Evolutionary conservation across 1,140 invertebrate genomes (phyloP).

Genomic region (Bombus confusus): DNA sequence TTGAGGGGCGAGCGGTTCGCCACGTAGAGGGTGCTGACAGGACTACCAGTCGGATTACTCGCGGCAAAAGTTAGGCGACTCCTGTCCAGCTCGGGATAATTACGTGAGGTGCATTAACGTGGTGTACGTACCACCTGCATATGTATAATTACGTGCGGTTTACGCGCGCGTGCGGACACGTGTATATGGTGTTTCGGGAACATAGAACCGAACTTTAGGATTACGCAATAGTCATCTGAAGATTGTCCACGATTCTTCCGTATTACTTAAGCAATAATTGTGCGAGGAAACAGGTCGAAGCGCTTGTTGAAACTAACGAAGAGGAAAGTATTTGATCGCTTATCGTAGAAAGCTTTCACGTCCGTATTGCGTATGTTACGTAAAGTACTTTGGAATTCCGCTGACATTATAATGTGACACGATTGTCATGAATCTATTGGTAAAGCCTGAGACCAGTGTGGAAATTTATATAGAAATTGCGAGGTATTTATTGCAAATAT

Average conservation of each 20-base stretch:
- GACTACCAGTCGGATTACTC: slow-evolving; percentile 65
- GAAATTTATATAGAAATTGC: not conserved
- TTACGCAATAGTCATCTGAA: too few species aligned
- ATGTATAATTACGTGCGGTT: slow-evolving; percentile 46
- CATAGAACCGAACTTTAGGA: not conserved
- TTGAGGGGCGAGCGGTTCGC: slow-evolving; percentile 4
- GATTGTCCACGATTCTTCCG: too few species aligned
- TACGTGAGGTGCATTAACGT: slow-evolving; percentile 69
- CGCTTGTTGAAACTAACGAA: too few species aligned
- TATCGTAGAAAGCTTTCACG: too few species aligned
- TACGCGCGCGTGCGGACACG: not conserved
- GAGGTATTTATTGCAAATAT: not conserved
- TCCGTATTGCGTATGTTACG: too few species aligned
- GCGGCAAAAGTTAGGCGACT: slow-evolving; percentile 62
- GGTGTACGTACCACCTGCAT: slow-evolving; percentile 43
- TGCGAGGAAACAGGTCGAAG: too few species aligned
- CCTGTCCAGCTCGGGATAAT: slow-evolving; percentile 67
- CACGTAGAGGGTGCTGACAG: slow-evolving; percentile 48
- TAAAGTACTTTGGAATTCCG: too few species aligned
- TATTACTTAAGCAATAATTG: too few species aligned
- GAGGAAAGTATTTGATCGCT: too few species aligned
- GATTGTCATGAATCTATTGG: too few species aligned
- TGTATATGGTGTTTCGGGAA: not conserved
- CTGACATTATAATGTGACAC: too few species aligned
- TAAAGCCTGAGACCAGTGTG: not conserved